Percentiles rank a stretch among this genome's conserved stretches.
Conservation (phyloP, 2,113 vertebrate genomes). For the Hippocampus mohnikei region DNA sequence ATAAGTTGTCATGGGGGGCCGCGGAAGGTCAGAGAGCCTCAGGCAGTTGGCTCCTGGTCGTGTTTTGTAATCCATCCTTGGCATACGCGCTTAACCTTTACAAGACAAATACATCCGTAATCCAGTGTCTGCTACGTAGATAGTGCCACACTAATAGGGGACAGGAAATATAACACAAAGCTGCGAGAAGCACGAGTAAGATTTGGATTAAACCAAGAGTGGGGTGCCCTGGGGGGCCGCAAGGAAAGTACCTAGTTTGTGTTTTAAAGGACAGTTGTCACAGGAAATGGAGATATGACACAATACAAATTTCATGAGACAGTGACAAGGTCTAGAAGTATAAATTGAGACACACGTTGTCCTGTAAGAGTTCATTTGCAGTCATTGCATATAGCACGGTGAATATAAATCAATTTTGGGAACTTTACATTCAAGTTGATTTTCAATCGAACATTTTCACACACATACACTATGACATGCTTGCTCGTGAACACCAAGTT, state of each 20-base stretch:
- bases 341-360: no score
- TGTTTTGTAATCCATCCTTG: slow-evolving; percentile 6
- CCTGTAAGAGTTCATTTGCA: no score
- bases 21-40: background rate
- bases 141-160: background rate
- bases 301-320: no score
- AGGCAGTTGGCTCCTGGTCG: background rate
- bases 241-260: background rate
- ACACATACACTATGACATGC: background rate
- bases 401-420: no score
- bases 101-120: slow-evolving; percentile 1
- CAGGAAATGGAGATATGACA: no score
- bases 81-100: background rate
- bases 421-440: no score
- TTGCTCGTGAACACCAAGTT: no score
- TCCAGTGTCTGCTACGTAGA: background rate
- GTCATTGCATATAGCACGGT: no score
- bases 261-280: no score
- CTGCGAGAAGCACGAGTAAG: background rate
- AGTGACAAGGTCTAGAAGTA: no score
- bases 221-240: no score
- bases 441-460: background rate
- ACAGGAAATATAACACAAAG: background rate
- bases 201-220: background rate
- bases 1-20: background rate